These are phyloP conservation scores for Asteroscopus sphinx DNA, from an alignment of 2,888 invertebrate genomes.

Conservation along the genomic window DNA sequence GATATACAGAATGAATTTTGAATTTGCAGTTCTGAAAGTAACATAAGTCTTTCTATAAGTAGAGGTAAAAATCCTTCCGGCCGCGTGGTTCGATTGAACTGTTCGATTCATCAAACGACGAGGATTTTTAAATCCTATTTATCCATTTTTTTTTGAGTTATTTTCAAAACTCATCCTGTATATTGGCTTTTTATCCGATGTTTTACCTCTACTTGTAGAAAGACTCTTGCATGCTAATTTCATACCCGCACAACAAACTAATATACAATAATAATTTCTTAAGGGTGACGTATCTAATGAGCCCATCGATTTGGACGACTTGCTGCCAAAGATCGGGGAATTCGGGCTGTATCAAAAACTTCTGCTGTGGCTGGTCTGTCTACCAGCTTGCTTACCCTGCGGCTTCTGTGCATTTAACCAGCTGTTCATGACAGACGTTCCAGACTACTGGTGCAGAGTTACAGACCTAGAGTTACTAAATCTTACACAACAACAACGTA, in stretches of 20 bases:
- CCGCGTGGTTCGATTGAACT: too few species aligned
- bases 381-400: conserved; percentile 97
- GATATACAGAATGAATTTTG: too few species aligned
- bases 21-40: too few species aligned
- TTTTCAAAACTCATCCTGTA: too few species aligned
- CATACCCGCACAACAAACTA: conserved; percentile 14
- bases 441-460: conserved; percentile 95
- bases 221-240: conserved; percentile 11
- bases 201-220: not conserved
- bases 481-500: conserved; percentile 89
- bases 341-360: conserved; percentile 97
- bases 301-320: conserved; percentile 94
- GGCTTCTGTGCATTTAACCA: conserved; percentile 98
- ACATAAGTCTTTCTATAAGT: too few species aligned
- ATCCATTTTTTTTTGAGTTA: too few species aligned
- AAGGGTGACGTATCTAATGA: conserved; percentile 56
- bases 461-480: conserved; percentile 90
- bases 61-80: too few species aligned
- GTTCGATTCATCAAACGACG: too few species aligned
- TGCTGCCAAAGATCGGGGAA: conserved; percentile 96
- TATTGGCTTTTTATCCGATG: too few species aligned
- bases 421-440: conserved; percentile 96
- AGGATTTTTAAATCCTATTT: too few species aligned
- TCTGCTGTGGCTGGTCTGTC: conserved; percentile 95
- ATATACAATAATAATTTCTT: conserved; percentile 21